These are phyloP conservation scores for Dasypogon diadema DNA, from an alignment of 2,888 invertebrate species.

Conservation along the genomic window DNA sequence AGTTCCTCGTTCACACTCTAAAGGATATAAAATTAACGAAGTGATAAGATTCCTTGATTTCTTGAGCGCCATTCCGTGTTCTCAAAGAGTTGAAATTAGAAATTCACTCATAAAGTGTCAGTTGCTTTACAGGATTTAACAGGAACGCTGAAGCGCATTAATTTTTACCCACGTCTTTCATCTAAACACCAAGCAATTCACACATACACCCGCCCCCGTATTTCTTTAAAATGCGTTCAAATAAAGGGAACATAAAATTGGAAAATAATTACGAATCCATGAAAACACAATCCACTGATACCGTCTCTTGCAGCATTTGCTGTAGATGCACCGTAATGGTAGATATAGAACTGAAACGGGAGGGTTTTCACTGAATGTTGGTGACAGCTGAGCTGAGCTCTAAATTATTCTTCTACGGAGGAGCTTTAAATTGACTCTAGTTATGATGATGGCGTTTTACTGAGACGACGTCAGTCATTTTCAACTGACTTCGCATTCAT, in stretches of 20 bases:
- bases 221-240: background rate
- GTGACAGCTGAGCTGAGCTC: slow-evolving; percentile 20
- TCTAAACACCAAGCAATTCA: background rate
- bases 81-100: too few species aligned
- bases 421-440: slow-evolving; percentile 16
- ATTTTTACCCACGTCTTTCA: too few species aligned
- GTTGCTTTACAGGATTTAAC: too few species aligned
- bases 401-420: slow-evolving; percentile 19
- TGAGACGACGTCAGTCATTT: slow-evolving; percentile 19
- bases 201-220: background rate
- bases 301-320: background rate
- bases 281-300: slow-evolving; percentile 24
- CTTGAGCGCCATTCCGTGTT: too few species aligned
- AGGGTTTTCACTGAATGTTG: background rate
- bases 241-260: slow-evolving; percentile 29
- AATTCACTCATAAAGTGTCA: too few species aligned
- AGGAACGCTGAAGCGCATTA: too few species aligned
- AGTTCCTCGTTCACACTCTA: too few species aligned
- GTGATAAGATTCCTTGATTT: too few species aligned
- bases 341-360: background rate
- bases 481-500: slow-evolving; percentile 40
- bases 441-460: background rate
- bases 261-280: slow-evolving; percentile 44
- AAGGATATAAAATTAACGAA: too few species aligned
- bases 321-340: background rate